Percentiles rank a stretch among this genome's conserved stretches.
Conservation (phyloP, 1,140 invertebrate species). For the Drosophila sucinea region DNA sequence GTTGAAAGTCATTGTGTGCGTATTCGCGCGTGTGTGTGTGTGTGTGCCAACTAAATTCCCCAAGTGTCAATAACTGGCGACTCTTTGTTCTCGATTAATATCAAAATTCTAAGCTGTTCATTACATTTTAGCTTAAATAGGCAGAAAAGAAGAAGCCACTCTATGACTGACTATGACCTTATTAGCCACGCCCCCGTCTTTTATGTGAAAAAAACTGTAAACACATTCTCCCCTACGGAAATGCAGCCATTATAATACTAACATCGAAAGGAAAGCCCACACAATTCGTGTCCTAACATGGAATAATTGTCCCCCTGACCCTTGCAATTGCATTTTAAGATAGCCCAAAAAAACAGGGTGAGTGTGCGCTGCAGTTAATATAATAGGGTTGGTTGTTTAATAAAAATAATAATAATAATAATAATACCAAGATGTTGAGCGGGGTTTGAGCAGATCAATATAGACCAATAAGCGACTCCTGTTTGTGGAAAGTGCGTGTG, state of each 20-base stretch:
- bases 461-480: constrained; percentile 61
- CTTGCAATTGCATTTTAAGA: constrained; percentile 26
- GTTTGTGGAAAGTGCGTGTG: constrained; percentile 67
- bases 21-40: neutral
- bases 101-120: constrained; percentile 34
- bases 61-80: constrained; percentile 18
- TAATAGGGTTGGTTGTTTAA: constrained; percentile 70
- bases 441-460: constrained; percentile 73
- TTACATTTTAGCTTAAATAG: neutral
- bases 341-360: constrained; percentile 42
- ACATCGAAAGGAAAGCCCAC: constrained; percentile 39
- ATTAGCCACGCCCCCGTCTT: constrained; percentile 8
- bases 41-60: constrained; percentile 13
- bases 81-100: constrained; percentile 37
- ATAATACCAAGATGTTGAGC: constrained; percentile 34
- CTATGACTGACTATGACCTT: too few species aligned
- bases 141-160: neutral
- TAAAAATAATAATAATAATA: constrained; percentile 58
- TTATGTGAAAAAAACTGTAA: constrained; percentile 25
- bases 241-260: constrained; percentile 52
- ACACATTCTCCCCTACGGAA: constrained; percentile 41
- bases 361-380: constrained; percentile 51
- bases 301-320: constrained; percentile 28
- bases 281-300: constrained; percentile 47
- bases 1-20: constrained; percentile 25